Evolutionary conservation across 35 echinoderm and acorn worm genomes (phyloP).

Genomic region (Ptychodera flava): DNA sequence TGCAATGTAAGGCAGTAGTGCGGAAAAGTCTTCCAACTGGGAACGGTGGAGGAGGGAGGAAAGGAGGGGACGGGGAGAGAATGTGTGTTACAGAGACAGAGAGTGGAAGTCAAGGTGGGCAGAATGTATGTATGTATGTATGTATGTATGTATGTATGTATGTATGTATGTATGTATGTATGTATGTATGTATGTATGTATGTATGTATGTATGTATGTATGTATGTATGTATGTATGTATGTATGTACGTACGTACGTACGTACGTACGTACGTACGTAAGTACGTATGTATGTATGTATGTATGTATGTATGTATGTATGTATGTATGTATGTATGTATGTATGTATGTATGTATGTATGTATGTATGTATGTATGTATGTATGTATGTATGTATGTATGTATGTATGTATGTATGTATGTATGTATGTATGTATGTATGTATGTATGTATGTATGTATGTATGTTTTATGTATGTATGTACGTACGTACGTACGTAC

Average conservation of each 20-base stretch:
- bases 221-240: too few relatives aligned
- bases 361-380: background rate
- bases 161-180: too few relatives aligned
- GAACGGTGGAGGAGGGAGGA: too few relatives aligned
- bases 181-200: too few relatives aligned
- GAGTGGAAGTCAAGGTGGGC: too few relatives aligned
- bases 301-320: background rate
- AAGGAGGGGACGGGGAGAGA: too few relatives aligned
- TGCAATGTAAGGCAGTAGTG: too few relatives aligned
- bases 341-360: background rate
- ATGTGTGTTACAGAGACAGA: too few relatives aligned
- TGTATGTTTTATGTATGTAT: background rate
- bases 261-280: background rate
- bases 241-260: background rate
- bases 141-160: too few relatives aligned
- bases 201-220: too few relatives aligned
- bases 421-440: slow-evolving; percentile 2
- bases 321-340: background rate
- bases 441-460: background rate
- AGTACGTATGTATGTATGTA: background rate
- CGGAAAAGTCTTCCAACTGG: too few relatives aligned
- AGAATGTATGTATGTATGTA: too few relatives aligned
- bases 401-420: slow-evolving; percentile 2
- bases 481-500: background rate
- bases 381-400: background rate